Evolutionary conservation across 2,888 invertebrate species (phyloP).

Genomic region (Actias luna): DNA sequence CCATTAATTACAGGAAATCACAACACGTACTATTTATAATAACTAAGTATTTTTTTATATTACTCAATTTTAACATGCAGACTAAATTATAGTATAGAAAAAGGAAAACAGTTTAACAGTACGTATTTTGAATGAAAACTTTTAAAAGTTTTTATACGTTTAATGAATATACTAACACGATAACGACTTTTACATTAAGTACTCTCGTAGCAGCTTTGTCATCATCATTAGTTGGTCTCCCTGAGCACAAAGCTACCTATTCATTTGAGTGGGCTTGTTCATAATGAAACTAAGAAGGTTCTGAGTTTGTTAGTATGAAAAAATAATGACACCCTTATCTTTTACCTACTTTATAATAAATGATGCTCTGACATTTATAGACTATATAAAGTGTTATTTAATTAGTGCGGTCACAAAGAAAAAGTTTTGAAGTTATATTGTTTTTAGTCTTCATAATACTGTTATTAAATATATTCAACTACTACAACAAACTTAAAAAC

Average conservation of each 20-base stretch:
- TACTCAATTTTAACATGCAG: too few relatives aligned
- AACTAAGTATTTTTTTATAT: too few relatives aligned
- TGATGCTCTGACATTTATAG: not conserved
- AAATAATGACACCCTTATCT: conserved; percentile 5
- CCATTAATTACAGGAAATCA: too few relatives aligned
- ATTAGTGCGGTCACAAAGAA: not conserved
- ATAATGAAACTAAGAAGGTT: conserved; percentile 12
- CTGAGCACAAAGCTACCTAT: conserved; percentile 15
- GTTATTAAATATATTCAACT: too few relatives aligned
- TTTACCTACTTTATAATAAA: conserved; percentile 4
- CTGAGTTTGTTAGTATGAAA: conserved; percentile 9
- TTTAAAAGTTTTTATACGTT: not conserved
- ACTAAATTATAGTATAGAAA: too few relatives aligned
- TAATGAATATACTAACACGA: conserved; percentile 3
- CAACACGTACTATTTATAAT: too few relatives aligned
- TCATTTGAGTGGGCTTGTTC: conserved; percentile 10
- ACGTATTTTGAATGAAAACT: not conserved
- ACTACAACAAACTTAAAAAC: too few relatives aligned
- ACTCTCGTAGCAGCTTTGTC: conserved; percentile 11
- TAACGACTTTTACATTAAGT: conserved; percentile 9
- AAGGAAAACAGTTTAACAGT: too few relatives aligned
- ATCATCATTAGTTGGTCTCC: conserved; percentile 15
- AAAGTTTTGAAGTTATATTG: not conserved
- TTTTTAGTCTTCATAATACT: not conserved
- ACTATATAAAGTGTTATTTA: conserved; percentile 7